phyloP scores from a whole-genome alignment of 2,113 vertebrate genomes.

The Maylandia zebra region DNA sequence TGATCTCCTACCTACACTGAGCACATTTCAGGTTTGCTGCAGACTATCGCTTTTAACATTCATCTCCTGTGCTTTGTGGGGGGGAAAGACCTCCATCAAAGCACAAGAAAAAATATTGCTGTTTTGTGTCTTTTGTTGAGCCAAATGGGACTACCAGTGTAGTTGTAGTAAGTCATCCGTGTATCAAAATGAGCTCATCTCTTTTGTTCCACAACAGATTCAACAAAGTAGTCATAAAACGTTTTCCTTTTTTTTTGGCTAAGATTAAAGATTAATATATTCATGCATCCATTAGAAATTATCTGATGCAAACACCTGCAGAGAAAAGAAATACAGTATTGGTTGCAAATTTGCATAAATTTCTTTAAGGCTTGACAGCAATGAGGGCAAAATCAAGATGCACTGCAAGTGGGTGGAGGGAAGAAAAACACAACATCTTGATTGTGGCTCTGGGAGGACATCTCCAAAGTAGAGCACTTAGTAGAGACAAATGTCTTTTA shows the following conservation, averaged over 20 bases:
- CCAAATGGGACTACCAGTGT: neutral
- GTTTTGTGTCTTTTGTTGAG: neutral
- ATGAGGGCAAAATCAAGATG: conserved; percentile 35
- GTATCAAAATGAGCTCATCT: neutral
- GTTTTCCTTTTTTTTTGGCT: neutral
- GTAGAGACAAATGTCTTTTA: conserved; percentile 27
- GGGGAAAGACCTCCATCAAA: neutral
- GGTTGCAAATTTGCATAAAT: conserved; percentile 46
- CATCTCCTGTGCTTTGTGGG: neutral
- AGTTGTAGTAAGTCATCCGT: neutral
- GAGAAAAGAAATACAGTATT: conserved; percentile 47
- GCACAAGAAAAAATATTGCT: neutral
- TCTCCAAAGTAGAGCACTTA: conserved; percentile 36
- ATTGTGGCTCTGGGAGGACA: conserved; percentile 18
- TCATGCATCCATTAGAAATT: conserved; percentile 56
- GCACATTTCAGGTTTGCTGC: neutral
- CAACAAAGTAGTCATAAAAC: neutral
- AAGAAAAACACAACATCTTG: conserved; percentile 19
- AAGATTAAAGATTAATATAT: conserved; percentile 49
- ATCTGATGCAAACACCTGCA: conserved; percentile 59
- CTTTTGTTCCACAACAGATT: neutral
- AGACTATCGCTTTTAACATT: neutral
- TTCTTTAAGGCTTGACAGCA: conserved; percentile 37
- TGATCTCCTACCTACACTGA: neutral
- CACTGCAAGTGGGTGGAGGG: conserved; percentile 24